phyloP scores from a whole-genome alignment of 2,797 vertebrate species.

The Manis crassicaudata region DNA sequence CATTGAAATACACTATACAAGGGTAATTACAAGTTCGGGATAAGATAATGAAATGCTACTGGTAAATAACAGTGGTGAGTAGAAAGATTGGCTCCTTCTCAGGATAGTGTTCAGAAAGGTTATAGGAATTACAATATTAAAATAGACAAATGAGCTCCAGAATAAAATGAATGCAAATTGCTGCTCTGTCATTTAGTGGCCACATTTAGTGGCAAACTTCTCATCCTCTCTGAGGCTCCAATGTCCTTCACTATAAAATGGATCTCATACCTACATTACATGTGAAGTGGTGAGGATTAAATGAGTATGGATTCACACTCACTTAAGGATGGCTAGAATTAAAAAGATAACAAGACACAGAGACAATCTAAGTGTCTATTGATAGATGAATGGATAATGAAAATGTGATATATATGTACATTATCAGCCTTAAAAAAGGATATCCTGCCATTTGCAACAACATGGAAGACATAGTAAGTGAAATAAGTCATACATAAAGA shows the following conservation, averaged over 20 bases:
- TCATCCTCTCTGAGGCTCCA: neutral
- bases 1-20: neutral
- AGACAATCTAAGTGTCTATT: neutral
- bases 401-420: neutral
- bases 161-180: neutral
- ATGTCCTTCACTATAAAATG: neutral
- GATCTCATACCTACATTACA: neutral
- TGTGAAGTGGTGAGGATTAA: neutral
- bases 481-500: neutral
- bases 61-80: neutral
- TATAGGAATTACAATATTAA: neutral
- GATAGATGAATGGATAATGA: neutral
- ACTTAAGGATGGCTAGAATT: neutral
- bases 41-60: neutral
- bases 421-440: neutral
- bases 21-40: neutral
- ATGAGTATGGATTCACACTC: neutral
- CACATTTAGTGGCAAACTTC: conserved; percentile 22
- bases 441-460: neutral
- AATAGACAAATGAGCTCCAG: neutral
- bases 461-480: neutral
- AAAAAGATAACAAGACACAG: conserved; percentile 40
- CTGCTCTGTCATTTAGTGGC: neutral
- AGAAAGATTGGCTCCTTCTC: neutral
- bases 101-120: neutral